Conservation (phyloP, 2,888 invertebrate species). For the Acleris laterana region DNA sequence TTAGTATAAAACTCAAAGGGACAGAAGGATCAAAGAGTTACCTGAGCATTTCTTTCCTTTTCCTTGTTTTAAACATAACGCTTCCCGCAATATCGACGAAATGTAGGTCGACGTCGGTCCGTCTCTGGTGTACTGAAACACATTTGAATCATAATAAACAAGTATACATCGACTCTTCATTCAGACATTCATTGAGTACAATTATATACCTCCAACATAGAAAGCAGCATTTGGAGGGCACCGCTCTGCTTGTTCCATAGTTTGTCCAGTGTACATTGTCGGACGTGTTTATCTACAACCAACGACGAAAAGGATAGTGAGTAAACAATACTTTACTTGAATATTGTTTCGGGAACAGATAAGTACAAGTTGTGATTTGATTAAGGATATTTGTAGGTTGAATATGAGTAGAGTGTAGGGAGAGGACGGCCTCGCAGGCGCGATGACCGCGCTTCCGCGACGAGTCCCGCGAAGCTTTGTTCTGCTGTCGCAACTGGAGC, state of each 20-base stretch:
- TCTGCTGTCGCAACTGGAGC: constrained; percentile 50
- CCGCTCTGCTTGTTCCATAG: constrained; percentile 84
- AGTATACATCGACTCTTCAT: not conserved
- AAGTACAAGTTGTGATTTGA: too few relatives aligned
- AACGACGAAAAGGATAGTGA: constrained; percentile 26
- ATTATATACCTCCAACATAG: constrained; percentile 80
- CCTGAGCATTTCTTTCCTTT: constrained; percentile 80
- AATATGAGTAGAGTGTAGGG: constrained; percentile 10
- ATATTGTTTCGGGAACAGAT: too few relatives aligned
- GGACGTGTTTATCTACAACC: constrained; percentile 82
- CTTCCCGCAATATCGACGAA: constrained; percentile 84
- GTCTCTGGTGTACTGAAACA: constrained; percentile 82
- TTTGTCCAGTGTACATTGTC: constrained; percentile 84
- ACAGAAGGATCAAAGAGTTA: constrained; percentile 43
- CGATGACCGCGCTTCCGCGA: constrained; percentile 56
- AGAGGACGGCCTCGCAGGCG: constrained; percentile 39
- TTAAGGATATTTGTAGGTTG: too few relatives aligned
- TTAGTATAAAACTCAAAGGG: not conserved
- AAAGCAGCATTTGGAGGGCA: constrained; percentile 80
- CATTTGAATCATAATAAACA: constrained; percentile 29
- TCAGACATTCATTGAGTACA: too few relatives aligned
- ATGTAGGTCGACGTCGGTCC: constrained; percentile 80
- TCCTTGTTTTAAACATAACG: constrained; percentile 83
- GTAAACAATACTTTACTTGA: too few relatives aligned
- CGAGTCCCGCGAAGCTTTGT: constrained; percentile 53